Evolutionary conservation across 2,888 invertebrate genomes (phyloP), one percentile per base, ranked within the genome.

Genomic region (Penaeus monodon): DNA sequence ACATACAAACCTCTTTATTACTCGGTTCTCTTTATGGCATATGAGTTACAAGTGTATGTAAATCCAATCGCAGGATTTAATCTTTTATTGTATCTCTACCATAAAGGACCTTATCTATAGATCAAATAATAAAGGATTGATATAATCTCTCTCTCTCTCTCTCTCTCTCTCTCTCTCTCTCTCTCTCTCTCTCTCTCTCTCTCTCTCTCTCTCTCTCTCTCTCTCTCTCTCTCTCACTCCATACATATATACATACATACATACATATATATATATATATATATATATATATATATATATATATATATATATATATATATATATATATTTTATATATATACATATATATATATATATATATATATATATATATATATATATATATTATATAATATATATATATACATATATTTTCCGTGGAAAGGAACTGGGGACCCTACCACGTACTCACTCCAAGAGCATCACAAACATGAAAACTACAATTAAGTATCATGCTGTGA

Each of bases 191-290:
- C 70, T 70, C 70, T 70, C 70, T 70, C 70, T 70, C 70, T 70
- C 70, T 70, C 70, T 70, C 70, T 70, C 70, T 70, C 70, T 70
- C 70, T 70, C 70, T 70, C 70, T 70, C 70, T 70, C 70, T 70
- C n/a, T 70, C 70, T 70, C 70, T 70, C 70, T 70, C 70, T n/a
- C 70, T 70, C 73, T 73, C 73, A 24, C 73, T 73, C 73, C 29
- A 17, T 70, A 8, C n/a, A 70, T 70, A 70, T 2, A 68, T 68
- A 68, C 17, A 68, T 68, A 68, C 3, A 68, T 68, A 68, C 17
- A 68, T 68, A 24, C 17, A 68, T 68, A 24, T 68, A 68, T 68
- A 68, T 68, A 68, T 68, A 68, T 24, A 68, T 68, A 20, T 68
- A 68, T 68, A 44, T 44, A 44, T 44, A 44, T 44, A 44, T 68